These are phyloP conservation scores for Trematomus bernacchii DNA, from an alignment of 2,797 vertebrate species.

Conservation along the genomic window DNA sequence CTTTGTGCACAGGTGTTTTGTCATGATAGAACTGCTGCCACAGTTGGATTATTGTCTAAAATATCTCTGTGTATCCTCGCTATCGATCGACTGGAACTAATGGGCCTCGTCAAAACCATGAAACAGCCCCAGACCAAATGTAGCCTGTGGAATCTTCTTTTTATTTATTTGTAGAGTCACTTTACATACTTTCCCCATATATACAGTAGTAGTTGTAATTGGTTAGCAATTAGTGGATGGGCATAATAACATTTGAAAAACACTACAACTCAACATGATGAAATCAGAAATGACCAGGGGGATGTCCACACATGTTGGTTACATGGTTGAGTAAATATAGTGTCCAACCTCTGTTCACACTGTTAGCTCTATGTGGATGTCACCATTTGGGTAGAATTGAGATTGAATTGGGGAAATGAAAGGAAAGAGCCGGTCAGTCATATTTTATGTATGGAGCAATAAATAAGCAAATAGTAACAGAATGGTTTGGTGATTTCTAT, in stretches of 20 bases:
- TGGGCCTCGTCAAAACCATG: not conserved
- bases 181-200: not conserved
- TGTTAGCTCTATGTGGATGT: slow-evolving; percentile 18
- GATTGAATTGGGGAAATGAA: slow-evolving; percentile 55
- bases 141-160: not conserved
- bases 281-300: slow-evolving; percentile 11
- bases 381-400: slow-evolving; percentile 37
- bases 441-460: slow-evolving; percentile 77
- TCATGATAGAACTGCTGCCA: not conserved
- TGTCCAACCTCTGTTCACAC: slow-evolving; percentile 30
- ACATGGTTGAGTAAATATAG: slow-evolving; percentile 32
- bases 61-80: not conserved
- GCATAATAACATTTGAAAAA: not conserved
- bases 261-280: slow-evolving; percentile 8
- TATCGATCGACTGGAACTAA: no score
- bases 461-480: slow-evolving; percentile 75
- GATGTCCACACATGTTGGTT: slow-evolving; percentile 7
- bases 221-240: not conserved
- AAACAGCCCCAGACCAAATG: not conserved
- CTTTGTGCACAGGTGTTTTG: not conserved
- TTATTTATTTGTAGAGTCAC: not conserved
- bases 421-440: slow-evolving; percentile 56
- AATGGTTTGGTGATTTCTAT: slow-evolving; percentile 73
- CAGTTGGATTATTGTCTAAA: not conserved
- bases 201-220: not conserved